Percentiles rank a stretch among this genome's conserved stretches.
phyloP scores from a whole-genome alignment of 2,888 invertebrate genomes.

The Ceraclea dissimilis region DNA sequence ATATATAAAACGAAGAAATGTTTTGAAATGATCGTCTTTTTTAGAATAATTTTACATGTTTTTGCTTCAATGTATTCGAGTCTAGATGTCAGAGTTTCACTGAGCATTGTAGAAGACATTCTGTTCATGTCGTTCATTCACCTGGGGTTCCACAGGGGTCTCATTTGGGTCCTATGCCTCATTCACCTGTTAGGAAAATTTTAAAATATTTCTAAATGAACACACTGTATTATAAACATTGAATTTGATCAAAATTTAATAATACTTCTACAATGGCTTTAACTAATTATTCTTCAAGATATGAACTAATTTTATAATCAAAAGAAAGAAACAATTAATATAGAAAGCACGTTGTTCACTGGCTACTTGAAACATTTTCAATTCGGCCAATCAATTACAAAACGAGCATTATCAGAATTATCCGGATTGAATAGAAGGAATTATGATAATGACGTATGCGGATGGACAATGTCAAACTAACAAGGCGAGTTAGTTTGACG shows the following conservation, averaged over 20 bases:
- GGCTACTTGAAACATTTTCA: too few relatives aligned
- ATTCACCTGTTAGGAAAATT: not conserved
- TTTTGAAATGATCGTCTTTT: too few relatives aligned
- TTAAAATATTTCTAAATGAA: not conserved
- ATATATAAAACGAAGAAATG: conserved; percentile 7
- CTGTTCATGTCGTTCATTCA: conserved; percentile 16
- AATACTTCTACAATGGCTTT: too few relatives aligned
- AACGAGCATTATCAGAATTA: too few relatives aligned
- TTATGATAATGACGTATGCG: conserved; percentile 12
- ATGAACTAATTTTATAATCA: too few relatives aligned
- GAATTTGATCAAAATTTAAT: too few relatives aligned
- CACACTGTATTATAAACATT: not conserved
- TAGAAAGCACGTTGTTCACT: too few relatives aligned
- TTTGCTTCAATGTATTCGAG: conserved; percentile 11
- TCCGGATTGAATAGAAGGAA: too few relatives aligned
- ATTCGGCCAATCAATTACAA: too few relatives aligned
- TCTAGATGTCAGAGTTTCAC: conserved; percentile 28
- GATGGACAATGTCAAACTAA: conserved; percentile 28
- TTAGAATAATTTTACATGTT: too few relatives aligned
- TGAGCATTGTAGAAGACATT: conserved; percentile 27
- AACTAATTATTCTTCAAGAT: too few relatives aligned
- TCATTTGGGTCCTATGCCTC: not conserved
- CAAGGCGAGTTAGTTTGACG: conserved; percentile 27
- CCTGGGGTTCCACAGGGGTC: conserved; percentile 25
- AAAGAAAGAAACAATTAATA: too few relatives aligned